phyloP scores from a whole-genome alignment of 2,797 vertebrate genomes.

The Aphelocoma californica region DNA sequence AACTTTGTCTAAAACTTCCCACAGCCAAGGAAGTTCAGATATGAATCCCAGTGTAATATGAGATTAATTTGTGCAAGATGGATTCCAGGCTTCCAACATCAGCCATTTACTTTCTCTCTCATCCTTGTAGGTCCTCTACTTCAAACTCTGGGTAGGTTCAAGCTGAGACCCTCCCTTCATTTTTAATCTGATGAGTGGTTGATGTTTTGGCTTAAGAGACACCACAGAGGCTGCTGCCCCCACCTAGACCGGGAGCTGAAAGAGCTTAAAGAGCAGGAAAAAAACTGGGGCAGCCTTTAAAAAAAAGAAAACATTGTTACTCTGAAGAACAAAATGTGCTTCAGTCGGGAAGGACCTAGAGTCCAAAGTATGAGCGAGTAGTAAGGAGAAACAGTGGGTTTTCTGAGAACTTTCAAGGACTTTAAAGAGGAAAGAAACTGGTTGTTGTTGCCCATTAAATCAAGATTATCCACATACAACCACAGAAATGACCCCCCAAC shows the following conservation, averaged over 20 bases:
- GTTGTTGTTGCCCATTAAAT: not conserved
- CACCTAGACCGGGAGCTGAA: not conserved
- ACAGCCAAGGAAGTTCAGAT: not conserved
- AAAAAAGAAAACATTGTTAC: not conserved
- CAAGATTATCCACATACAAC: slow-evolving; percentile 4
- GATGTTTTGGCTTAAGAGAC: not conserved
- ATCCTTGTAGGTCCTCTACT: not conserved
- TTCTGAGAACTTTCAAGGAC: not conserved
- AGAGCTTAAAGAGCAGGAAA: not conserved
- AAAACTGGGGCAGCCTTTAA: not conserved
- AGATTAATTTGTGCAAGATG: not conserved
- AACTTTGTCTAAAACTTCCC: not conserved
- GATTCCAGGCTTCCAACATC: not conserved
- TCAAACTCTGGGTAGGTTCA: not conserved
- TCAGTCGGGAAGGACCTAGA: accelerated
- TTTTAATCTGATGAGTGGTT: not conserved
- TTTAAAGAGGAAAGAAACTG: slow-evolving; percentile 23
- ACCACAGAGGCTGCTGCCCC: not conserved
- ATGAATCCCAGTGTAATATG: not conserved
- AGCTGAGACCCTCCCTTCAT: not conserved
- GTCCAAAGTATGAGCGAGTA: not conserved
- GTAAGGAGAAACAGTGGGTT: not conserved
- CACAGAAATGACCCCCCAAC: not conserved
- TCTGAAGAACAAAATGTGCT: not conserved
- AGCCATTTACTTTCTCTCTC: not conserved